Conservation (phyloP, 2,888 invertebrate genomes). For the Ormia ochracea region DNA sequence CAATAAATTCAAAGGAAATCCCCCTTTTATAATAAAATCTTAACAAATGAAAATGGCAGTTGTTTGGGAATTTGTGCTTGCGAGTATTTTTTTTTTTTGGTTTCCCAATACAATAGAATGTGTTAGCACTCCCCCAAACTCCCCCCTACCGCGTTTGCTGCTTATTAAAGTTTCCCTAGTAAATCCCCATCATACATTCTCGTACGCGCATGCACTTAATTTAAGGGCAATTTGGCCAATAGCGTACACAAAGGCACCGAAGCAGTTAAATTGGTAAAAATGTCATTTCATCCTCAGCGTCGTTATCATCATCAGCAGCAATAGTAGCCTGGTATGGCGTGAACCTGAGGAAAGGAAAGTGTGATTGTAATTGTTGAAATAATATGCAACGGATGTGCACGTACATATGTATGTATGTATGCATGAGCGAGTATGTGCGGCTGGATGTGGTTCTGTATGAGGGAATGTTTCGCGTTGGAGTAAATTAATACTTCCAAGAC, state of each 20-base stretch:
- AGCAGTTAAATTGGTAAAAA: constrained; percentile 60
- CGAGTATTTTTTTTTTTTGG: constrained; percentile 25
- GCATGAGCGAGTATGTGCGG: constrained; percentile 32
- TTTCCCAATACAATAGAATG: constrained; percentile 37
- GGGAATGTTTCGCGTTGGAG: constrained; percentile 19
- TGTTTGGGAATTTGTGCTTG: constrained; percentile 58
- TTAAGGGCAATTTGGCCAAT: constrained; percentile 64
- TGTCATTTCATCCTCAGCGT: constrained; percentile 39
- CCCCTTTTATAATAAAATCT: constrained; percentile 61
- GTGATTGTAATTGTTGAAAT: constrained; percentile 32
- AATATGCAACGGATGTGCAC: constrained; percentile 59
- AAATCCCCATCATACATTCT: constrained; percentile 38
- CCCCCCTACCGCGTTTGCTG: not conserved
- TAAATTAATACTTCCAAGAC: constrained; percentile 40
- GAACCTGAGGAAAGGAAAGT: constrained; percentile 4
- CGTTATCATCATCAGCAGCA: constrained; percentile 14
- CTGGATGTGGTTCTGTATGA: constrained; percentile 35
- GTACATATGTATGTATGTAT: constrained; percentile 38
- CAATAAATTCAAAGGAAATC: constrained; percentile 65
- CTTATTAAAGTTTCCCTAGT: not conserved
- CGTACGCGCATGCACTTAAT: constrained; percentile 63
- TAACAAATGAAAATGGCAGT: constrained; percentile 65
- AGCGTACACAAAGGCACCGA: constrained; percentile 63
- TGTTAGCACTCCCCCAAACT: not conserved
- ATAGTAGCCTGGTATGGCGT: constrained; percentile 4